Evolutionary conservation across 2,888 invertebrate genomes (phyloP).

Genomic region (Dasypogon diadema): DNA sequence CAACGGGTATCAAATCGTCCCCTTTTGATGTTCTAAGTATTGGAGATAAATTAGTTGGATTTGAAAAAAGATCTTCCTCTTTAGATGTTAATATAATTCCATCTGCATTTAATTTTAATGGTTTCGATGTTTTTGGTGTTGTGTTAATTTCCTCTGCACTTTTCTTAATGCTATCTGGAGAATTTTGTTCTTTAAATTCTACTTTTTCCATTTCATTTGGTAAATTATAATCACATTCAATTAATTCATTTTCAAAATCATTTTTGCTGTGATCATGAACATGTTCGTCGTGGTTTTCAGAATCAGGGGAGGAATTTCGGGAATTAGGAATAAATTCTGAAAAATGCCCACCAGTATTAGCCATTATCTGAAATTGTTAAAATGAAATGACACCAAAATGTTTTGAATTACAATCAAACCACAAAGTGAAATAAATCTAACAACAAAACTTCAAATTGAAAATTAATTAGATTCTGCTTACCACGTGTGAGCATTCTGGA

Average conservation of each 20-base stretch:
- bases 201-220: not conserved
- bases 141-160: no score
- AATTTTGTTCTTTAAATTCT: not conserved
- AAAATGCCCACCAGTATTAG: conserved; percentile 68
- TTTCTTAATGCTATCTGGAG: not conserved
- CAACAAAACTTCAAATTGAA: conserved; percentile 1
- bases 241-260: not conserved
- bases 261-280: not conserved
- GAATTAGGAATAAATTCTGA: conserved; percentile 63
- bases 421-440: conserved; percentile 28
- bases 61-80: conserved; percentile 60
- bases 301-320: conserved; percentile 55
- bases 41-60: conserved; percentile 64
- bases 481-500: conserved; percentile 90
- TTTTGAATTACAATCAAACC: conserved; percentile 1
- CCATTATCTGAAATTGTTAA: conserved; percentile 66
- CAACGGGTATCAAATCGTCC: not conserved
- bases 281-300: conserved; percentile 13
- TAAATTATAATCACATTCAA: not conserved
- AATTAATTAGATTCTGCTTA: conserved; percentile 71
- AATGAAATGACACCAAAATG: conserved; percentile 53
- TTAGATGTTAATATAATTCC: conserved; percentile 58
- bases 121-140: conserved; percentile 58
- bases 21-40: conserved; percentile 59
- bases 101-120: conserved; percentile 56